Evolutionary conservation across 2,888 invertebrate genomes (phyloP), one percentile per base, ranked within the genome.

Genomic region (Patella caerulea): DNA sequence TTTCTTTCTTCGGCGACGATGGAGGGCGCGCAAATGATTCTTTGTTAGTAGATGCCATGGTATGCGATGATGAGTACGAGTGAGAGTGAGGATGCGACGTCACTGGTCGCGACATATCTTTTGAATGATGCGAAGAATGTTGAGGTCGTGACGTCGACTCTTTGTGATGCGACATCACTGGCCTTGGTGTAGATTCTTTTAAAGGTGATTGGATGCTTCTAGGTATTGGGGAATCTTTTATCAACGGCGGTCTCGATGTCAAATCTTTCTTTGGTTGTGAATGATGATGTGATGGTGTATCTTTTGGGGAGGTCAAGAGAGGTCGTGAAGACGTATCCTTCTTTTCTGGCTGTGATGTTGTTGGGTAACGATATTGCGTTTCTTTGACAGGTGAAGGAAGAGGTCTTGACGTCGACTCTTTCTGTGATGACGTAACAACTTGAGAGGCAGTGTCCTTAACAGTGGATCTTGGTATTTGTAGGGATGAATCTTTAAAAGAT

Each of bases 401-500:
- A 7, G 65, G 19, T 14, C 65, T 19, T 45, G 45, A 45, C 45
- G 9, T 1, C 5, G 45, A 9, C 45, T 45, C 45, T 45, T 45
- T 45, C 45, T 45, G 45, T 45, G 45, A 45, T 24, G 65, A 65
- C 12, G 24, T 65, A 15, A 65, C 24, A 65, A 65, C 65, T 14
- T 65, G 65, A 65, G 65, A 65, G 15, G 12, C 65, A 7, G 65
- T 65, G 24, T 65, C 65, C 65, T 65, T 65, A 14, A 65, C 65
- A 3, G 24, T 65, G 12, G 65, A 24, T 65, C 24, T 65, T 65
- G 65, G 12, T 24, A 65, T 65, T 24, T 65, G 65, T 19, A 24
- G 65, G 3, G 65, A 65, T 65, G 65, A 24, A 24, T 65, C 65
- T 24, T 65, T 65, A 65, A 65, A 65, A 24, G 19, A 11, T 65